phyloP scores from a whole-genome alignment of 2,113 vertebrate genomes.

The Pluvianellus socialis region DNA sequence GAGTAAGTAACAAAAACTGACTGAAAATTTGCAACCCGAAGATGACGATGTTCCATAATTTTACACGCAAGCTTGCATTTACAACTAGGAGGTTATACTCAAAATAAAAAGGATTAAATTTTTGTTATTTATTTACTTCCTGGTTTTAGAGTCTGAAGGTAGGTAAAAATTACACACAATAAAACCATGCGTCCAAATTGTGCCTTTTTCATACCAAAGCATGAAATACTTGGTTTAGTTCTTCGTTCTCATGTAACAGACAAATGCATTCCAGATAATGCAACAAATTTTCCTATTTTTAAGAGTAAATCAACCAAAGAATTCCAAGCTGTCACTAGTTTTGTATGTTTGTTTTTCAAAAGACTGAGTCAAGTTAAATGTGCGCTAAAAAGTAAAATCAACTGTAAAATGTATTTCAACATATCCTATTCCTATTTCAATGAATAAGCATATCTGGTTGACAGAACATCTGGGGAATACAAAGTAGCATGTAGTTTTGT shows the following conservation, averaged over 20 bases:
- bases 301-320: background rate
- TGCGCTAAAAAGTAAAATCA: background rate
- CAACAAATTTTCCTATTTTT: conserved; percentile 12
- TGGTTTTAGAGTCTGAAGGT: background rate
- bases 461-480: background rate
- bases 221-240: background rate
- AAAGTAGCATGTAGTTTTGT: background rate
- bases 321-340: background rate
- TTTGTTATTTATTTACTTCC: background rate
- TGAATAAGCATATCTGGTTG: background rate
- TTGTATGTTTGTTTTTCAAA: background rate
- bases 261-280: background rate
- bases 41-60: background rate
- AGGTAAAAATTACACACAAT: background rate
- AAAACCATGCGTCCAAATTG: background rate
- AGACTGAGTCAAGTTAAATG: background rate
- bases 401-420: background rate
- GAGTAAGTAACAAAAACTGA: background rate
- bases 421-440: background rate
- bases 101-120: background rate
- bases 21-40: background rate
- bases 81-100: background rate
- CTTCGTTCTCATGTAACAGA: background rate
- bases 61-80: background rate
- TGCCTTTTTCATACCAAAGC: background rate